These are phyloP conservation scores for Colius striatus DNA, from an alignment of 2,113 vertebrate genomes.

Conservation along the genomic window DNA sequence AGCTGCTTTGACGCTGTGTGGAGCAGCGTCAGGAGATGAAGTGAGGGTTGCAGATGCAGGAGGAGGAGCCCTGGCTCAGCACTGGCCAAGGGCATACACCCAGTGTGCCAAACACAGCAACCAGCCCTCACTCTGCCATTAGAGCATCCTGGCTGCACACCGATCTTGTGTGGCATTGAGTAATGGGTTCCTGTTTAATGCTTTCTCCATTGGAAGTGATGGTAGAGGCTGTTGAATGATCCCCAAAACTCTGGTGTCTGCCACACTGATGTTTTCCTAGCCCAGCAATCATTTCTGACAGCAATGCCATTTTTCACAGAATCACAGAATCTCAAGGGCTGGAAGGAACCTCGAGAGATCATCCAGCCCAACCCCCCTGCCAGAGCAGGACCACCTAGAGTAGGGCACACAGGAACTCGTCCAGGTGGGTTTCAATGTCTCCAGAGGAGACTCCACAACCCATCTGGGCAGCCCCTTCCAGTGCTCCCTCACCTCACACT, in stretches of 20 bases:
- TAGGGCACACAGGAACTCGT: too few species aligned
- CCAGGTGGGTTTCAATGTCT: too few species aligned
- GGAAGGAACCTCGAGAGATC: too few species aligned
- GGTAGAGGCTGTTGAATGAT: not conserved
- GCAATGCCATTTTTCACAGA: not conserved
- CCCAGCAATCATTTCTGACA: not conserved
- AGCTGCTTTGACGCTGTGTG: not conserved
- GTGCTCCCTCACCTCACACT: too few species aligned
- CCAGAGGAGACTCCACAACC: too few species aligned
- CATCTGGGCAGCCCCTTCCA: too few species aligned
- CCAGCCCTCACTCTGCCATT: not conserved
- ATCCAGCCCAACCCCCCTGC: too few species aligned
- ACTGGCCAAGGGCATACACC: accelerated
- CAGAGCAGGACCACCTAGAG: too few species aligned
- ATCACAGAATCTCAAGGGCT: too few species aligned
- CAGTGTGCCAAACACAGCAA: accelerated
- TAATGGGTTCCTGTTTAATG: not conserved
- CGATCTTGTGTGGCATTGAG: not conserved
- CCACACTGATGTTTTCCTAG: not conserved
- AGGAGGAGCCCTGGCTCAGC: not conserved
- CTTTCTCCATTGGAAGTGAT: not conserved
- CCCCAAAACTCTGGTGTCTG: not conserved
- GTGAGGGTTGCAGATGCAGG: not conserved
- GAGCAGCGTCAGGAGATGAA: not conserved
- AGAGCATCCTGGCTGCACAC: not conserved